Conservation (phyloP, 2,113 vertebrate species). For the Prunella fulvescens region DNA sequence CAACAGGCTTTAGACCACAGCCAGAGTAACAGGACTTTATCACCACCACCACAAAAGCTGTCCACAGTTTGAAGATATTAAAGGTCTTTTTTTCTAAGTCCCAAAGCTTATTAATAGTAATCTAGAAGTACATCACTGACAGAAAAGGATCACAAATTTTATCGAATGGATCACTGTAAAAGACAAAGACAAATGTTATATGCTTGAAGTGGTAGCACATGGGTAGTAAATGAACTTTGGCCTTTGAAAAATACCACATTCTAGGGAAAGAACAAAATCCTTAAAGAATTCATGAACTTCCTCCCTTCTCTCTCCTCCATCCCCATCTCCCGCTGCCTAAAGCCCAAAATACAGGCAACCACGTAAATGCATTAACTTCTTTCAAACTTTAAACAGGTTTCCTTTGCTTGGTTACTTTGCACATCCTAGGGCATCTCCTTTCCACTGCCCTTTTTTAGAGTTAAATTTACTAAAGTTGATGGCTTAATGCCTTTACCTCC, state of each 20-base stretch:
- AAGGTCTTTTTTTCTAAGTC: background rate
- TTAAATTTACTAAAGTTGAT: background rate
- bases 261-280: background rate
- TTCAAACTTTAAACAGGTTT: background rate
- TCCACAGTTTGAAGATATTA: background rate
- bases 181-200: background rate
- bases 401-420: background rate
- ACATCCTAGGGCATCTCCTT: background rate
- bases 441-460: background rate
- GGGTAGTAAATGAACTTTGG: background rate
- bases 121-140: background rate
- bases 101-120: background rate
- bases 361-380: background rate
- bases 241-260: background rate
- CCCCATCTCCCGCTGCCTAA: background rate
- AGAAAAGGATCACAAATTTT: background rate
- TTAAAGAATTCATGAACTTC: background rate
- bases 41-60: background rate
- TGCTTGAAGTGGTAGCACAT: background rate
- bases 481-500: background rate
- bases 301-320: background rate
- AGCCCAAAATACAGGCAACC: background rate
- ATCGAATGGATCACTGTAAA: background rate
- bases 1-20: background rate
- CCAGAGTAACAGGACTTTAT: background rate